Base-by-base conservation (phyloP, 2,113 vertebrate genomes). In the Lophotis ruficrista region DNA sequence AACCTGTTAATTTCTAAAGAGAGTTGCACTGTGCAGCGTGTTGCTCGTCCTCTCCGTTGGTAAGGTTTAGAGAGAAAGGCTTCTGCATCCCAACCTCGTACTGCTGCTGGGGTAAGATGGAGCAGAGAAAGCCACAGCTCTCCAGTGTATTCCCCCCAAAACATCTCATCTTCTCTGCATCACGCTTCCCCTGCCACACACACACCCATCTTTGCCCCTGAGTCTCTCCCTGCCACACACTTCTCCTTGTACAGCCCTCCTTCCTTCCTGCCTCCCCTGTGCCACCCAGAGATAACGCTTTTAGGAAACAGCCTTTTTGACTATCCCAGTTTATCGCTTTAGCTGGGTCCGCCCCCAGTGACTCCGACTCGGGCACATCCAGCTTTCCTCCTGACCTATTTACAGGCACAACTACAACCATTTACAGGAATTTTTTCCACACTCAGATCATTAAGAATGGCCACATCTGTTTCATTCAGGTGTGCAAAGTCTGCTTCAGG, bases 111-210 rank as follows among this genome's bases (percentile, higher is more conserved):
- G 18, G 43, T 8, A 7, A 28, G 5, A 7, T 72, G 43, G 47
- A 31, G 70, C 56, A 53, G 30, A 48, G 30, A 58, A 54, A 64
- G 31, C 56, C 79, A 9, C 7, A 33, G 35, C 47, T 30, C 14
- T 7, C 60, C 53, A 23, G 1, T 1, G 3, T 2, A 14, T 30
- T 25, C 47, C 16, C 37, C 66, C 33, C 20, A 3, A 15, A 24
- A 53, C 3, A 2, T 1, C 14, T 6, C 0, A 0, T 14, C 47
- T 20, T 28, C 2, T 1, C 48, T 25, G 38, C 3, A 2, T 16
- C 38, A 12, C 1, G 10, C n/a, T 27, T 57, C 81, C 31, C 56
- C 19, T 27, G 3, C 3, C 45, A 9, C n/a, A 5, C n/a, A 5
- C 61, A 9, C 7, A 30, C 22, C 22, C 18, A 41, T 19, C 70